Evolutionary conservation across 30 jellyfish, hydroid and myxozoan species (phyloP).

Genomic region (Hydractinia symbiolongicarpus): DNA sequence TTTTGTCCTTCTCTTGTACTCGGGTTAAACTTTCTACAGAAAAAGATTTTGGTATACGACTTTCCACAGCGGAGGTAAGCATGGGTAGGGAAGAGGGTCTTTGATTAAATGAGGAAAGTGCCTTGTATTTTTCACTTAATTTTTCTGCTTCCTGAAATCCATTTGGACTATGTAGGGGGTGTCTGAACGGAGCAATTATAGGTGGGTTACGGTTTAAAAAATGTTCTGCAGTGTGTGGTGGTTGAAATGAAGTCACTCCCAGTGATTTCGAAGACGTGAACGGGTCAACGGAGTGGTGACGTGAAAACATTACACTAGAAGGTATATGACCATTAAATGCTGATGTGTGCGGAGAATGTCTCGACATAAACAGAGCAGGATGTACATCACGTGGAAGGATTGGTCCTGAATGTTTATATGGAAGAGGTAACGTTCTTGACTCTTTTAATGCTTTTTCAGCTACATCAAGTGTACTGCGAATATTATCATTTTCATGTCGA

Average conservation of each 20-base stretch:
- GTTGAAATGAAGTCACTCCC: background rate
- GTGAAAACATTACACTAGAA: background rate
- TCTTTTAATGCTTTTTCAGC: constrained; percentile 28
- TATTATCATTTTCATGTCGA: background rate
- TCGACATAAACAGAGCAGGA: constrained; percentile 21
- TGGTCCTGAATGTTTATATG: constrained; percentile 11
- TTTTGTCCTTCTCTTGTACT: constrained; percentile 26
- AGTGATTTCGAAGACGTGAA: background rate
- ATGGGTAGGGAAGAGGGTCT: constrained; percentile 27
- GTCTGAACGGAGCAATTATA: background rate
- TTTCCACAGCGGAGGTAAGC: constrained; percentile 10
- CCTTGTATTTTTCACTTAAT: constrained; percentile 7
- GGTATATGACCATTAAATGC: constrained; percentile 4
- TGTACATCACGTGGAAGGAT: constrained; percentile 27
- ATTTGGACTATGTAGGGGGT: constrained; percentile 7
- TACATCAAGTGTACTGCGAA: constrained; percentile 26
- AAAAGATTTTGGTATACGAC: constrained; percentile 44
- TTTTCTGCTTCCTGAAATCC: background rate
- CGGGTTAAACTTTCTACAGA: constrained; percentile 85
- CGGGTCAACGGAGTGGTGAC: background rate
- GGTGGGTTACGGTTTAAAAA: background rate
- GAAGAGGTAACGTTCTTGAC: constrained; percentile 2
- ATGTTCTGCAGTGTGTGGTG: background rate
- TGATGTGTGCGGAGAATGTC: constrained; percentile 1
- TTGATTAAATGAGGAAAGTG: background rate